phyloP scores from a whole-genome alignment of 2,113 vertebrate species.

The Diadophis punctatus region DNA sequence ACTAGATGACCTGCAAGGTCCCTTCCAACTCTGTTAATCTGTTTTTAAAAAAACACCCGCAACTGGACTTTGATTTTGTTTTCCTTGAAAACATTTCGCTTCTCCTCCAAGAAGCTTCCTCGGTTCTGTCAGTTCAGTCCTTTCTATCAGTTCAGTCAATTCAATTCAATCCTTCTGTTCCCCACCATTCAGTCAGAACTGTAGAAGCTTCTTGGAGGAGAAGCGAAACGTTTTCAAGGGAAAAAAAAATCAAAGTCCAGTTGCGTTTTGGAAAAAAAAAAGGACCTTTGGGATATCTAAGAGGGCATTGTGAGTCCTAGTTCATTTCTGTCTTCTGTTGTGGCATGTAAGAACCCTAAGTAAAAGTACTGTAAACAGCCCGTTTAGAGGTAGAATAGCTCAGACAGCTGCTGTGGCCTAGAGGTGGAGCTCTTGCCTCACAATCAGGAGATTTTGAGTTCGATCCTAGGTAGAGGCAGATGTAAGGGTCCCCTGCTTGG shows the following conservation, averaged over 20 bases:
- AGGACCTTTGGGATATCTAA: neutral
- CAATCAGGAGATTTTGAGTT: no score
- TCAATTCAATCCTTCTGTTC: neutral
- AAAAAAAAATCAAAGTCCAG: neutral
- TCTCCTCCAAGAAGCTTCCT: neutral
- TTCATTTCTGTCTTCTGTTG: neutral
- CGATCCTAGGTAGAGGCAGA: no score
- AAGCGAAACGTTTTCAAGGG: neutral
- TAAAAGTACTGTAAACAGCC: conserved; percentile 27
- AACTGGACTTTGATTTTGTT: no score
- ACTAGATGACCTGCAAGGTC: no score
- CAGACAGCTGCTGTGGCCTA: no score
- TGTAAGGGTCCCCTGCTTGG: no score
- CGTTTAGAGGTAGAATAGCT: conserved; percentile 28
- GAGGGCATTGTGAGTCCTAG: neutral
- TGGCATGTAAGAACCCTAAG: neutral
- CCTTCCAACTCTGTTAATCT: no score
- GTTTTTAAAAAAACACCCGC: no score
- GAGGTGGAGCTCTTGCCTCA: no score
- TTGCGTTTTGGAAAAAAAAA: neutral
- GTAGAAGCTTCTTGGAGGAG: neutral
- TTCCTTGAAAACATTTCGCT: neutral
- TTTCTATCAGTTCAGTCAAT: neutral
- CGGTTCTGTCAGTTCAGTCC: no score
- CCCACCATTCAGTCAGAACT: neutral